A percentile compares a stretch with the other conserved stretches of the same genome.
Evolutionary conservation across 2,797 vertebrate genomes (phyloP).

Genomic region (Platalea minor): DNA sequence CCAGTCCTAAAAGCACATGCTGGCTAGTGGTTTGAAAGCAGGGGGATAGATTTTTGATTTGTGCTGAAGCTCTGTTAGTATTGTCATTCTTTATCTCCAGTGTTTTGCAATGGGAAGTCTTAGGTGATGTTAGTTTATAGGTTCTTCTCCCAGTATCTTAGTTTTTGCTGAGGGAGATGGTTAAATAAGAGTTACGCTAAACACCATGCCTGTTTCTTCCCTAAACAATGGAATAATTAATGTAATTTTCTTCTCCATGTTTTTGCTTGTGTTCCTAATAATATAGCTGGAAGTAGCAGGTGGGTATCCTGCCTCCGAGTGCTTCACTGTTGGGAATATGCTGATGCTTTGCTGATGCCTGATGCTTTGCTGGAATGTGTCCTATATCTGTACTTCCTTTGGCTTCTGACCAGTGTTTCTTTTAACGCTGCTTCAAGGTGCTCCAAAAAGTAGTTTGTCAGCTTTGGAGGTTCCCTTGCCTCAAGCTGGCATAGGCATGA

Average conservation of each 20-base stretch:
- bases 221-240: neutral
- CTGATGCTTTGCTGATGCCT: neutral
- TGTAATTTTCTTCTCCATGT: neutral
- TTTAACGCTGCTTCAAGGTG: constrained; percentile 11
- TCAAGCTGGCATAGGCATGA: constrained; percentile 13
- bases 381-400: neutral
- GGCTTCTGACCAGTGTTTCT: neutral
- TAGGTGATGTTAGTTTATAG: neutral
- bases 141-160: neutral
- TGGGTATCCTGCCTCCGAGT: constrained; percentile 5
- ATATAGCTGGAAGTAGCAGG: constrained; percentile 41
- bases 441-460: neutral
- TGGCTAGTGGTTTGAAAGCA: neutral
- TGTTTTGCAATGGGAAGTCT: neutral
- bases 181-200: neutral
- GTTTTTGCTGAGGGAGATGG: neutral
- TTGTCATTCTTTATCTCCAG: neutral
- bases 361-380: constrained; percentile 25
- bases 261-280: neutral
- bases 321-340: neutral
- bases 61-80: neutral
- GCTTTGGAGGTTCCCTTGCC: constrained; percentile 16
- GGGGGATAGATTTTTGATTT: neutral
- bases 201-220: neutral
- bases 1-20: neutral